Percentiles rank a stretch among this genome's conserved stretches.
Evolutionary conservation across 2,797 vertebrate species (phyloP).

Genomic region (Eidolon dupreanum): DNA sequence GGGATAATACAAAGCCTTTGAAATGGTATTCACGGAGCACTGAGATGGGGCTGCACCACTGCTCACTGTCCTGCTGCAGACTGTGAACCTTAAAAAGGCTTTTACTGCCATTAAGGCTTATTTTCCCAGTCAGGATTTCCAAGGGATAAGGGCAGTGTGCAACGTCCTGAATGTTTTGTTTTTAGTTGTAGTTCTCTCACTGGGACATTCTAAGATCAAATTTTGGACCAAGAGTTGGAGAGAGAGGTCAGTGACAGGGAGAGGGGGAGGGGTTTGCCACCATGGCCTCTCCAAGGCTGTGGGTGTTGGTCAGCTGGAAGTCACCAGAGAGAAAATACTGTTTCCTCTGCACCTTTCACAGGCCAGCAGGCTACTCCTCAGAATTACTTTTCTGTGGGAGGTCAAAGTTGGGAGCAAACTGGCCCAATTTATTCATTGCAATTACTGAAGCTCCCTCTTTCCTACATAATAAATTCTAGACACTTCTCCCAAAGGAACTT

Average conservation of each 20-base stretch:
- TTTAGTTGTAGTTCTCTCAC: not conserved
- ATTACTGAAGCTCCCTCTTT: not conserved
- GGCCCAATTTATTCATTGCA: not conserved
- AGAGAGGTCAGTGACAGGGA: too few species aligned
- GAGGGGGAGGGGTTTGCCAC: not conserved
- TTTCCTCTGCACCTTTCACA: not conserved
- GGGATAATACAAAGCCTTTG: not conserved
- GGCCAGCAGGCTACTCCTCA: not conserved
- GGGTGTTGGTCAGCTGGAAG: not conserved
- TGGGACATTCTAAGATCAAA: not conserved
- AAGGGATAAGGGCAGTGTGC: not conserved
- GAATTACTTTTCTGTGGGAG: not conserved
- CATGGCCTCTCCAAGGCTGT: not conserved
- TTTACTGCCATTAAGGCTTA: not conserved
- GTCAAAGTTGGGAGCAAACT: not conserved
- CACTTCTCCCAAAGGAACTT: not conserved
- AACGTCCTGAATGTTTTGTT: not conserved
- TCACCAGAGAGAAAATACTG: not conserved
- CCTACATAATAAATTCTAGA: not conserved
- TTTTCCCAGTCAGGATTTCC: not conserved
- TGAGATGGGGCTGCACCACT: fast-evolving
- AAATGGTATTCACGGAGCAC: not conserved
- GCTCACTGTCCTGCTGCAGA: not conserved
- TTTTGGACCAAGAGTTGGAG: not conserved
- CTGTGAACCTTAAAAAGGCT: not conserved